Conservation (phyloP, 2,888 invertebrate genomes). For the Carabus problematicus region DNA sequence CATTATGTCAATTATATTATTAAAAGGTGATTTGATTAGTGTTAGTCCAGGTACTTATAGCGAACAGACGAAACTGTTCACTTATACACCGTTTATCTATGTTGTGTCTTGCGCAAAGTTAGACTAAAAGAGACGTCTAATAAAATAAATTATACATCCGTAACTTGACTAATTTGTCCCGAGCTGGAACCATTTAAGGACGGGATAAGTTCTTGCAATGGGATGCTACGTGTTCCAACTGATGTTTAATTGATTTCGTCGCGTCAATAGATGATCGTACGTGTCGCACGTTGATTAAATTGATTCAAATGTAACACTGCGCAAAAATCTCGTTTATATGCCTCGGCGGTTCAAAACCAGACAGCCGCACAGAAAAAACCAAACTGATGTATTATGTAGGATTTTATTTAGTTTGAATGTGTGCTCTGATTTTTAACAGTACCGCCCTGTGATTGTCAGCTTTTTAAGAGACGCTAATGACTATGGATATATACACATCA, state of each 20-base stretch:
- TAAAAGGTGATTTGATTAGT: constrained; percentile 42
- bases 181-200: constrained; percentile 29
- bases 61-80: not conserved
- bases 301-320: constrained; percentile 18
- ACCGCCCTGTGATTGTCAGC: not conserved
- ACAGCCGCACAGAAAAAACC: constrained; percentile 3
- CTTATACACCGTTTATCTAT: not conserved
- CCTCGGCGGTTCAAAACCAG: not conserved
- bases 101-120: not conserved
- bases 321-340: too few species aligned
- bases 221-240: not conserved
- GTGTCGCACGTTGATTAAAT: constrained; percentile 25
- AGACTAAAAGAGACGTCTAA: constrained; percentile 12
- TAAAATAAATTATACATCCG: constrained; percentile 16
- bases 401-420: constrained; percentile 8
- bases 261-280: constrained; percentile 32
- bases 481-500: too few species aligned
- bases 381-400: constrained; percentile 26
- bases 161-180: constrained; percentile 28
- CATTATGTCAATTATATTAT: constrained; percentile 40
- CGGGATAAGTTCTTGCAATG: constrained; percentile 2
- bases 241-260: constrained; percentile 37
- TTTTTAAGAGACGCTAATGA: too few species aligned
- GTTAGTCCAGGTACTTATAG: constrained; percentile 14
- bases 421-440: constrained; percentile 26